Evolutionary conservation across 1,140 invertebrate genomes (phyloP).

Genomic region (Potamilus streckersoni): DNA sequence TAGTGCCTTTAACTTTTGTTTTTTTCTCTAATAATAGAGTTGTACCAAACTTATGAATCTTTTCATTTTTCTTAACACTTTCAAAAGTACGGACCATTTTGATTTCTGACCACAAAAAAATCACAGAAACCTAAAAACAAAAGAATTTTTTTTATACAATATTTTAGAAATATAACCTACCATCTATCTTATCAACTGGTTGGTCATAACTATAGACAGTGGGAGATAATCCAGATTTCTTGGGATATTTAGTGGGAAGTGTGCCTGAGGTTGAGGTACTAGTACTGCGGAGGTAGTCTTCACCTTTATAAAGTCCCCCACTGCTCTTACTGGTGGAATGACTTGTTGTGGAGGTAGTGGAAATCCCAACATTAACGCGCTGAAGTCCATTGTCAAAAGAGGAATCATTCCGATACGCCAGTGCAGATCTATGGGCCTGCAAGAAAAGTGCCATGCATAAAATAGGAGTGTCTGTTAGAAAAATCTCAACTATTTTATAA

Average conservation of each 20-base stretch:
- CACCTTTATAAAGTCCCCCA: constrained; percentile 78
- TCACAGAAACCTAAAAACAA: too few relatives aligned
- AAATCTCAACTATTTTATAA: too few relatives aligned
- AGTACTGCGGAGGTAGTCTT: constrained; percentile 60
- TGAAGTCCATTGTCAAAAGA: constrained; percentile 71
- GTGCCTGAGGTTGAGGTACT: constrained; percentile 60
- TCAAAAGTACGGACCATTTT: too few relatives aligned
- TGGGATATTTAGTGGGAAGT: constrained; percentile 37
- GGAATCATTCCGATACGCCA: constrained; percentile 81
- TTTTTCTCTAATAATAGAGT: too few relatives aligned
- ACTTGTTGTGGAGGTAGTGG: constrained; percentile 94
- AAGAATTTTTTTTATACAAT: too few relatives aligned
- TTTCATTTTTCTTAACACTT: too few relatives aligned
- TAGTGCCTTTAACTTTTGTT: too few relatives aligned
- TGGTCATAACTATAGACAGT: constrained; percentile 46
- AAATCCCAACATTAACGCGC: constrained; percentile 88
- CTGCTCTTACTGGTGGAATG: constrained; percentile 93
- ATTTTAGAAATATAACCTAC: too few relatives aligned
- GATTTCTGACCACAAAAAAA: too few relatives aligned
- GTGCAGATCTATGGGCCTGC: constrained; percentile 74
- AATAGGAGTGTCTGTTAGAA: too few relatives aligned
- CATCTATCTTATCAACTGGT: too few relatives aligned
- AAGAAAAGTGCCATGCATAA: constrained; percentile 1
- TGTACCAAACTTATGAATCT: too few relatives aligned
- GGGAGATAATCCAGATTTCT: constrained; percentile 46